Base-by-base conservation (phyloP, 2,797 vertebrate genomes). In the Sebastes nivosus region DNA sequence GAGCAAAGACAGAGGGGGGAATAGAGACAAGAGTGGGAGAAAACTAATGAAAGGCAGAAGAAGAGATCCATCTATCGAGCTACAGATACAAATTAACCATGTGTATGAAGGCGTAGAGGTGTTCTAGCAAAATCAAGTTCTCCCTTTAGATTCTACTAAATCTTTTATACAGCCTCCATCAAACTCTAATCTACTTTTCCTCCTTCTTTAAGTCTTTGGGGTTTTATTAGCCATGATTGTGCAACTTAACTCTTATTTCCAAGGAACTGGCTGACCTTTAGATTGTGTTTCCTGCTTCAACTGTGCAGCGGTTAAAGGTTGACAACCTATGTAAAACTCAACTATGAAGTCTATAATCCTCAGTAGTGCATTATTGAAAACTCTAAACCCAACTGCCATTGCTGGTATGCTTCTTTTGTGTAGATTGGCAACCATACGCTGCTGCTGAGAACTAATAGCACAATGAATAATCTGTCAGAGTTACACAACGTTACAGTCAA, bases 391-490 rank as follows among this genome's bases (percentile, higher is more conserved):
- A 72, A 77, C 86, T 82, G 84, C 91, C 81, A 85, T 86, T 77
- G 69, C 89, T 76, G 90, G 93, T 89, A 90, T 92, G 89, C 86
- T 74, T 86, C 84, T 82, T 88, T 87, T 93, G 91, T 94, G 91
- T 92, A 86, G 89, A 90, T 94, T 94, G 92, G 94, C 93, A 93
- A 91, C 80, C 12, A 68, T 61, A 72, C 85, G 67, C 86, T 81
- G 67, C 87, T 89, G 92, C 84, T 93, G 93, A 94, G 94, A 93
- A 93, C 71, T 87, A 90, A 94, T 87, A 89, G 88, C 91, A 89
- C 89, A 84, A 92, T 90, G 91, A 91, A 94, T 92, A 92, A 94
- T 92, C 86, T 85, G 90, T 91, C 91, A 92, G 70, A 79, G 88
- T 94, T 93, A 87, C 91, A 93, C 92, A 92, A 92, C 87, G 89